These are phyloP conservation scores for Myotis brandtii DNA, from an alignment of 2,113 vertebrate species.

Conservation along the genomic window DNA sequence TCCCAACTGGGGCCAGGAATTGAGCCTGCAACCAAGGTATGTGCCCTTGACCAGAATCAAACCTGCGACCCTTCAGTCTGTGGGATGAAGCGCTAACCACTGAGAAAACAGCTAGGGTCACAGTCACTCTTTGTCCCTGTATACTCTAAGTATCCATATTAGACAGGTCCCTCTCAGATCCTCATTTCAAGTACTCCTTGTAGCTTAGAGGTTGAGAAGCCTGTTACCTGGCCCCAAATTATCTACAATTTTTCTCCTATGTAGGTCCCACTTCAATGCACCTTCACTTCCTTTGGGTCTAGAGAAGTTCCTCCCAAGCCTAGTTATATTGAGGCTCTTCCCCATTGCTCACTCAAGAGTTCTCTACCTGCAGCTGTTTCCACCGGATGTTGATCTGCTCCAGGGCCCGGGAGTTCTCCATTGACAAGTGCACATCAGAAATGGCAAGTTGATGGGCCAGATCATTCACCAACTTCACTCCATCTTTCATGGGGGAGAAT, in stretches of 20 bases:
- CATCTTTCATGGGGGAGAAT: slow-evolving; percentile 94
- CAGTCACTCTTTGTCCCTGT: slow-evolving; percentile 2
- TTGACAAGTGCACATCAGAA: slow-evolving; percentile 96
- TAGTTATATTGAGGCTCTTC: not conserved
- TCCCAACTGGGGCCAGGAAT: no score
- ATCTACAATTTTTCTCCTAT: not conserved
- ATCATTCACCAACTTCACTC: slow-evolving; percentile 96
- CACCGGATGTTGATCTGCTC: slow-evolving; percentile 96
- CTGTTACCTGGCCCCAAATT: not conserved
- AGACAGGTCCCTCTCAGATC: not conserved
- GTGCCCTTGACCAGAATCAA: no score
- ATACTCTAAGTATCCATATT: not conserved
- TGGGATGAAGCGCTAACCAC: no score
- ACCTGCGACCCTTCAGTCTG: no score
- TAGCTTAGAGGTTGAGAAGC: slow-evolving; percentile 26
- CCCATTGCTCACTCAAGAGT: not conserved
- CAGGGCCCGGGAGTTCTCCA: slow-evolving; percentile 94
- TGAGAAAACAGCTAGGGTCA: no score
- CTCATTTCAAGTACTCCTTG: slow-evolving; percentile 21
- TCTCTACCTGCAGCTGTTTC: slow-evolving; percentile 96
- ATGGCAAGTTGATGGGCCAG: slow-evolving; percentile 97
- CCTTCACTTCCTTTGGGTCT: slow-evolving; percentile 14
- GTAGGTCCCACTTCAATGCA: not conserved
- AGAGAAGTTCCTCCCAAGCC: not conserved
- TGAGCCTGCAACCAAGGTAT: no score